A percentile compares a stretch with the other conserved stretches of the same genome.
phyloP scores from a whole-genome alignment of 92 coral and sea anemone genomes.

The Siderastrea radians region DNA sequence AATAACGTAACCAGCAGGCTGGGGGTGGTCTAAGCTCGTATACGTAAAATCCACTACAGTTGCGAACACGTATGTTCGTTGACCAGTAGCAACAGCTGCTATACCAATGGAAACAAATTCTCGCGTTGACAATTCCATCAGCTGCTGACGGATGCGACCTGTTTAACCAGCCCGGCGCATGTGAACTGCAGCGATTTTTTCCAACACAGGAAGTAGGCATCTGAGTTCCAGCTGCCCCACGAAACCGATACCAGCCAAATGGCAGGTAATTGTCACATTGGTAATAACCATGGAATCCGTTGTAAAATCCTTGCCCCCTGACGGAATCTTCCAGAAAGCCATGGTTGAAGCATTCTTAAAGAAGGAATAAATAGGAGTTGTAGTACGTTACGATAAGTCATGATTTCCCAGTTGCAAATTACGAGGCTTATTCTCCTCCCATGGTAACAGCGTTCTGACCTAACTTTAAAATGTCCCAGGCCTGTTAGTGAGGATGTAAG shows the following conservation, averaged over 20 bases:
- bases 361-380: not conserved
- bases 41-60: constrained; percentile 69
- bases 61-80: constrained; percentile 43
- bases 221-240: constrained; percentile 63
- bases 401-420: no score
- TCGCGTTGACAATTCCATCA: constrained; percentile 50
- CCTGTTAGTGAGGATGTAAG: no score
- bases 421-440: no score
- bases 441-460: no score
- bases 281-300: constrained; percentile 10
- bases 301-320: not conserved
- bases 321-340: constrained; percentile 8
- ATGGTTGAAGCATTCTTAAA: constrained; percentile 11
- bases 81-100: constrained; percentile 19
- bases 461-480: no score
- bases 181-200: constrained; percentile 44
- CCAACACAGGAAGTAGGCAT: constrained; percentile 48
- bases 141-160: constrained; percentile 46
- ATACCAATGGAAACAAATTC: constrained; percentile 43
- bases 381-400: not conserved
- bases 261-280: constrained; percentile 32
- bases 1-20: not conserved
- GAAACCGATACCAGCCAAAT: constrained; percentile 66
- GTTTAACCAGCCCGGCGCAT: constrained; percentile 68
- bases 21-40: constrained; percentile 36